Evolutionary conservation across 1,140 invertebrate species (phyloP), one percentile per base, ranked within the genome.

Genomic region (Lethrus apterus): DNA sequence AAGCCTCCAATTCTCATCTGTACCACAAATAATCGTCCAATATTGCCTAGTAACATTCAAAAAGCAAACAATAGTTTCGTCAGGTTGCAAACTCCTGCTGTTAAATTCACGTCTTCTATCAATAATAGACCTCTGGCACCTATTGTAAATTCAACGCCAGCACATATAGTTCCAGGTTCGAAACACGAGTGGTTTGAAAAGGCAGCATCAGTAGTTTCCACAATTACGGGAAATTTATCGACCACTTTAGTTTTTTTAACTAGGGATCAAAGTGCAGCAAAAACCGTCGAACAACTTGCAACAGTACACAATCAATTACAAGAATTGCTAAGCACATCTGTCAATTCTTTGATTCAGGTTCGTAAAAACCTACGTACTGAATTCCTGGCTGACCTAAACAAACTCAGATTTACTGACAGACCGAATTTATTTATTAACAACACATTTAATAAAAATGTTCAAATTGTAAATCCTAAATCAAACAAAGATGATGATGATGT

Each of bases 171-270:
- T n/a, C 49, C 51, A 24, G 35, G 42, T 2, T 50, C 57, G 43
- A 63, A 62, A 46, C 59, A 64, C 44, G 62, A 64, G 36, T 64
- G 62, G 62, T 64, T 62, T 26, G 62, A 64, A 15, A 62, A 62
- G 36, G 61, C 62, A 5, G 58, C 62, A 3, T 26, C 57, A 9
- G 52, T 60, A 15, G 50, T 58, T 5, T 52, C 59, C 3, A 50
- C 52, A 4, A 60, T 64, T 11, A 62, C 62, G 26, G 54, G 55
- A 2, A 60, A 58, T 46, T 44, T 64, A 24, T 60, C 60, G 0
- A 55, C 56, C 18, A 60, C 55, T 11, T 24, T 64, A 26, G n/a
- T n/a, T 26, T 17, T 19, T 19, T 38, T 48, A 41, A 29, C 44
- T 8, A 43, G 20, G 44, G 53, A 58, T 30, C 58, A 62, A 45